Percentiles rank a stretch among this genome's conserved stretches.
These are phyloP conservation scores for Patella caerulea DNA, from an alignment of 2,888 invertebrate species.

Conservation along the genomic window DNA sequence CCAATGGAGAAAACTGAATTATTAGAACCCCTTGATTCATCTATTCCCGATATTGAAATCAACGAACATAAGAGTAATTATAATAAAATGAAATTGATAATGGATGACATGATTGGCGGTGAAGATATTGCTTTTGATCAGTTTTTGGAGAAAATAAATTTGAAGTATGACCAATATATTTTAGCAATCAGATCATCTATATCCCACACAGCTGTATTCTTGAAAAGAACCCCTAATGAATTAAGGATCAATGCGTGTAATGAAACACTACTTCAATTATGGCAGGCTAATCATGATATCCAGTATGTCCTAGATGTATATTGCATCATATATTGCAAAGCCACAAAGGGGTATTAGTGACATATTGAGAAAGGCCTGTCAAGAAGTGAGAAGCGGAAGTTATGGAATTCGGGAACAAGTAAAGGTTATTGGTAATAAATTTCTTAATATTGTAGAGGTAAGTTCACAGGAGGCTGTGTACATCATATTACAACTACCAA, in stretches of 20 bases:
- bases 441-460: conserved; percentile 38
- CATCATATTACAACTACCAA: too few species aligned
- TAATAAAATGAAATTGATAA: not conserved
- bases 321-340: conserved; percentile 44
- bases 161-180: conserved; percentile 8
- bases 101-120: not conserved
- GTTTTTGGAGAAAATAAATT: not conserved
- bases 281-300: conserved; percentile 19
- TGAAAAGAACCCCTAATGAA: conserved; percentile 28
- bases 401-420: conserved; percentile 34
- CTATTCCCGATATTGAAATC: not conserved
- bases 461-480: conserved; percentile 49
- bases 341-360: conserved; percentile 44
- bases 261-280: not conserved
- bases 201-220: conserved; percentile 17
- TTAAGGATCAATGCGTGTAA: conserved; percentile 32
- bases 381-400: conserved; percentile 35
- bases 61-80: not conserved
- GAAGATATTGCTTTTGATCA: not conserved
- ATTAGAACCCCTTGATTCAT: conserved; percentile 13
- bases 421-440: conserved; percentile 36
- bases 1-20: conserved; percentile 12
- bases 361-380: conserved; percentile 33
- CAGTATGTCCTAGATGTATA: conserved; percentile 29
- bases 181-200: not conserved